phyloP scores from a whole-genome alignment of 2,113 vertebrate genomes.

The Sinocyclocheilus rhinocerous region DNA sequence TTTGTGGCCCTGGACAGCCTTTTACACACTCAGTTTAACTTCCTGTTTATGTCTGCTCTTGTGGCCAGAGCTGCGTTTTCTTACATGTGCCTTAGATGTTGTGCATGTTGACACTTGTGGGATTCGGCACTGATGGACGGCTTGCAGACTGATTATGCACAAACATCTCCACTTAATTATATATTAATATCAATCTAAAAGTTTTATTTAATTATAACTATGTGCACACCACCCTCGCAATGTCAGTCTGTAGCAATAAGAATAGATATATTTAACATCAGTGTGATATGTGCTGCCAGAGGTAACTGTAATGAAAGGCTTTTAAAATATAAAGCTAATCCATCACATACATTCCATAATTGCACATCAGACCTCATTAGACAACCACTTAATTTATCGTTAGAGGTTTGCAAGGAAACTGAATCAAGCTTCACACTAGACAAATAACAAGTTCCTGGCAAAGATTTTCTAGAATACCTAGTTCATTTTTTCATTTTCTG shows the following conservation, averaged over 20 bases:
- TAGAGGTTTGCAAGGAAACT: slow-evolving; percentile 23
- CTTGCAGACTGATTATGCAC: neutral
- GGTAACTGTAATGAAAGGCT: slow-evolving; percentile 10
- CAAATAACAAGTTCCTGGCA: neutral
- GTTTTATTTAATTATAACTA: neutral
- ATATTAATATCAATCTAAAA: neutral
- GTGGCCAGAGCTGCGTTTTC: neutral
- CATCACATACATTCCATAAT: slow-evolving; percentile 35
- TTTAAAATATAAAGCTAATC: slow-evolving; percentile 20
- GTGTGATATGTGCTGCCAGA: slow-evolving; percentile 11
- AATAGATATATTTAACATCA: neutral
- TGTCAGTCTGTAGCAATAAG: neutral
- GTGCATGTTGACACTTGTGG: neutral
- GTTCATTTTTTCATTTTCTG: neutral
- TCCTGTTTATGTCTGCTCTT: slow-evolving; percentile 43
- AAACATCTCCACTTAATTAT: neutral
- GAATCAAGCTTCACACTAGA: neutral
- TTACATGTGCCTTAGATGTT: neutral
- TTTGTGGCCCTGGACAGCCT: slow-evolving; percentile 64
- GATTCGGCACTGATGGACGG: neutral
- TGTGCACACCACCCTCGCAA: neutral
- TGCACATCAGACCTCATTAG: slow-evolving; percentile 28
- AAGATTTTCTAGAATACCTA: neutral
- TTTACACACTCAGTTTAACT: slow-evolving; percentile 55
- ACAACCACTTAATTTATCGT: slow-evolving; percentile 19